Evolutionary conservation across 1,140 invertebrate species (phyloP).

Genomic region (Pseudachorutes palmiensis): DNA sequence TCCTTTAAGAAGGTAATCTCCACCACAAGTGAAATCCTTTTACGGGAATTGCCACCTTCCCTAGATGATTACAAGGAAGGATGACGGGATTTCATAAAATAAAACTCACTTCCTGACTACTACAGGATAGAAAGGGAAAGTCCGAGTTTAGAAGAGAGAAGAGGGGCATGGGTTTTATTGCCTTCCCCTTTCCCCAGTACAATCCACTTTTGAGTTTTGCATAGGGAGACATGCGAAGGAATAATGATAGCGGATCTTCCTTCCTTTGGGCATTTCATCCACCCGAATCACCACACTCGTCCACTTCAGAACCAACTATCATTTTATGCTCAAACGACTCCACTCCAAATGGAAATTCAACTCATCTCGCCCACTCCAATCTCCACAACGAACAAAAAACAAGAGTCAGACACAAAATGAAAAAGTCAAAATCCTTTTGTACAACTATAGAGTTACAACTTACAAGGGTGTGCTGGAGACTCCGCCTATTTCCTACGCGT

Average conservation of each 20-base stretch:
- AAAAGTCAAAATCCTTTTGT: too few species aligned
- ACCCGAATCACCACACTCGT: conserved; percentile 29
- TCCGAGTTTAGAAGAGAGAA: too few species aligned
- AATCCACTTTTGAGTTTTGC: background rate
- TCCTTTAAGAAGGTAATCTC: conserved; percentile 24
- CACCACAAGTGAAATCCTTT: conserved; percentile 39
- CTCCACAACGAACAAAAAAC: background rate
- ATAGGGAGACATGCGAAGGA: conserved; percentile 32
- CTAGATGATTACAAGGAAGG: background rate
- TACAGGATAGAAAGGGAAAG: too few species aligned
- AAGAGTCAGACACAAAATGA: too few species aligned
- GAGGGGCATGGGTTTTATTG: background rate
- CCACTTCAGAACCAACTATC: conserved; percentile 4
- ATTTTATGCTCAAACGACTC: background rate
- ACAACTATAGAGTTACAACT: too few species aligned
- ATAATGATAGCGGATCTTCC: conserved; percentile 38
- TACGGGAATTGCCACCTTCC: conserved; percentile 39
- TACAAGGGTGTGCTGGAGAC: too few species aligned
- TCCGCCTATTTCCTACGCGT: too few species aligned
- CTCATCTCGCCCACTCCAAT: background rate
- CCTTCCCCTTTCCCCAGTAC: background rate
- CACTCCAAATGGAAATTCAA: too few species aligned
- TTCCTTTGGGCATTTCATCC: conserved; percentile 35
- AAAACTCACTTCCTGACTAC: too few species aligned
- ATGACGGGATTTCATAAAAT: too few species aligned